These are phyloP conservation scores for Brachynemurus nebulosus DNA, from an alignment of 2,888 invertebrate genomes.

Conservation along the genomic window DNA sequence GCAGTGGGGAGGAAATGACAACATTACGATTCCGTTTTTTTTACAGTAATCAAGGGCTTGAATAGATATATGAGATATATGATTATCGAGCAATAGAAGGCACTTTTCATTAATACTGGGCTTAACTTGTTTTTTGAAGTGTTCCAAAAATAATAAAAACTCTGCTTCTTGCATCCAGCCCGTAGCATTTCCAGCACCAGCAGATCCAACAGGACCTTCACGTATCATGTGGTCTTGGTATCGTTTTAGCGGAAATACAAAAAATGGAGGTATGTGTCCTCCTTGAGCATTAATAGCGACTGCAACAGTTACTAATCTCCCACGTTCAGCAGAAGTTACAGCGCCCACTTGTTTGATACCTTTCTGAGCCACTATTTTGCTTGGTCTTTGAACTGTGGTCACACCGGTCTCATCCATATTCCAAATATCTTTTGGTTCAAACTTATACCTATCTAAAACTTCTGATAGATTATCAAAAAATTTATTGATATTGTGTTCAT, in stretches of 20 bases:
- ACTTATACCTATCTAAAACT: conserved; percentile 17
- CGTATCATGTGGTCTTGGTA: conserved; percentile 21
- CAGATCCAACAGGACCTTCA: conserved; percentile 20
- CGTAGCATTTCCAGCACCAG: conserved; percentile 20
- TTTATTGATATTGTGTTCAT: conserved; percentile 18
- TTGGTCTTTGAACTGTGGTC: conserved; percentile 27
- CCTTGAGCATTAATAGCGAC: conserved; percentile 22
- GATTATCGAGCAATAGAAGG: conserved; percentile 18
- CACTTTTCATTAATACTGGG: conserved; percentile 7
- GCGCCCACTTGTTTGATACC: conserved; percentile 27
- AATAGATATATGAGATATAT: conserved; percentile 14
- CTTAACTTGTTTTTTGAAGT: conserved; percentile 15
- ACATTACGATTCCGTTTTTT: conserved; percentile 23
- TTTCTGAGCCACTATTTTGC: conserved; percentile 24
- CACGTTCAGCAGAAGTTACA: conserved; percentile 26
- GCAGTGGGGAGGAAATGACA: conserved; percentile 25
- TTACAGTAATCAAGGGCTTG: conserved; percentile 22
- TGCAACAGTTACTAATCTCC: conserved; percentile 23
- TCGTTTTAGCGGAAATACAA: conserved; percentile 25
- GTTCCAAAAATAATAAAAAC: conserved; percentile 16
- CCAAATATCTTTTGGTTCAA: conserved; percentile 17
- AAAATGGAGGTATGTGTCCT: conserved; percentile 23
- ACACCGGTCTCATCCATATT: conserved; percentile 28
- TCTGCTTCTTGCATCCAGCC: conserved; percentile 23
- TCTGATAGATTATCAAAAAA: conserved; percentile 20